Evolutionary conservation across 2,888 invertebrate genomes (phyloP).

Genomic region (Cristatella mucedo): DNA sequence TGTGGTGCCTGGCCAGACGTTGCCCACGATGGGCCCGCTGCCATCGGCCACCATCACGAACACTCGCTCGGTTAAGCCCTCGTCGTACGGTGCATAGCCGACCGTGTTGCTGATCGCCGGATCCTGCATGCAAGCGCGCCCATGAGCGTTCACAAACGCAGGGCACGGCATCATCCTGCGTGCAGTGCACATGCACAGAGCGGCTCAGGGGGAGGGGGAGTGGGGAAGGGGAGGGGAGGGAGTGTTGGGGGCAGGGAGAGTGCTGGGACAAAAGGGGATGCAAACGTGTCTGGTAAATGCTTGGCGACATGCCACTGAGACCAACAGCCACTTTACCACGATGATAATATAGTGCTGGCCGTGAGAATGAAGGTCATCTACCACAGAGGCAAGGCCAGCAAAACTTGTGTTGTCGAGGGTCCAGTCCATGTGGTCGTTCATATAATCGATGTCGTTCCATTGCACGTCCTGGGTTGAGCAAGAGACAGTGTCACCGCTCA

Average conservation of each 20-base stretch:
- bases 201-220: too few species aligned
- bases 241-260: too few species aligned
- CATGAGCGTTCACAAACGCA: too few species aligned
- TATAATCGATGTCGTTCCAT: constrained; percentile 31
- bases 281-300: too few species aligned
- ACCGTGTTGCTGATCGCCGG: constrained; percentile 55
- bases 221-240: too few species aligned
- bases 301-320: too few species aligned
- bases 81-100: constrained; percentile 61
- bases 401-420: constrained; percentile 20
- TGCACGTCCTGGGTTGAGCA: constrained; percentile 27
- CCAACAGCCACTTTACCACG: constrained; percentile 27
- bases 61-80: constrained; percentile 53
- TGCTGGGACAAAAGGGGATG: too few species aligned
- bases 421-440: constrained; percentile 22
- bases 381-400: constrained; percentile 18
- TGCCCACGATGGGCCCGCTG: constrained; percentile 16
- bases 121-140: too few species aligned
- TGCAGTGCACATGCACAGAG: too few species aligned
- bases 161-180: too few species aligned
- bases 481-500: too few species aligned
- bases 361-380: constrained; percentile 21
- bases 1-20: constrained; percentile 18
- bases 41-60: constrained; percentile 55
- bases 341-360: constrained; percentile 27